Conservation (phyloP, 2,888 invertebrate species). For the Digitonthophagus gazella region DNA sequence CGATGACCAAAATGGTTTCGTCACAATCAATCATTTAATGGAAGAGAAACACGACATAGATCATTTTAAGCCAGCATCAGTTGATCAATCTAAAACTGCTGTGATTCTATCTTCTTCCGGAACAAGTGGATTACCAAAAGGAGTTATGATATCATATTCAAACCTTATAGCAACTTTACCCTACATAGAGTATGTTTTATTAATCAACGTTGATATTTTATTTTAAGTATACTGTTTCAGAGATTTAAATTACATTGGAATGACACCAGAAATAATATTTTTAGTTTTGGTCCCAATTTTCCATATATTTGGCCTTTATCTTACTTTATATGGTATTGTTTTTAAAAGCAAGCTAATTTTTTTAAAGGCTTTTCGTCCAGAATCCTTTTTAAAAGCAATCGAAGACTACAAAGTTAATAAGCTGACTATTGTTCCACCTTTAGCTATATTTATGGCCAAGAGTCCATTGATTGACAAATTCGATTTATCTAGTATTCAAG, state of each 20-base stretch:
- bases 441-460: constrained; percentile 54
- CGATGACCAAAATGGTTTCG: neutral
- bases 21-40: neutral
- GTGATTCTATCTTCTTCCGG: constrained; percentile 63
- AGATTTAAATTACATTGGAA: neutral
- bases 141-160: constrained; percentile 61
- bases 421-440: constrained; percentile 52
- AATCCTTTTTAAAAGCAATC: constrained; percentile 64
- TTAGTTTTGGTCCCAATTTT: constrained; percentile 36
- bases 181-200: neutral
- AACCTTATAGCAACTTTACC: constrained; percentile 44
- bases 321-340: constrained; percentile 33
- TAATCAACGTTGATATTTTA: neutral
- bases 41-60: neutral
- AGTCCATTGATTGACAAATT: constrained; percentile 50
- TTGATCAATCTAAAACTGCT: constrained; percentile 30
- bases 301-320: constrained; percentile 38
- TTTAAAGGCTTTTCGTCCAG: constrained; percentile 64
- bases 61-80: neutral
- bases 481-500: constrained; percentile 50
- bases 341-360: constrained; percentile 33
- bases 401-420: constrained; percentile 52
- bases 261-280: neutral
- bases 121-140: constrained; percentile 68
- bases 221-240: neutral